A percentile compares a stretch with the other conserved stretches of the same genome.
Conservation (phyloP, 1,140 invertebrate genomes). For the Atta colombica region DNA sequence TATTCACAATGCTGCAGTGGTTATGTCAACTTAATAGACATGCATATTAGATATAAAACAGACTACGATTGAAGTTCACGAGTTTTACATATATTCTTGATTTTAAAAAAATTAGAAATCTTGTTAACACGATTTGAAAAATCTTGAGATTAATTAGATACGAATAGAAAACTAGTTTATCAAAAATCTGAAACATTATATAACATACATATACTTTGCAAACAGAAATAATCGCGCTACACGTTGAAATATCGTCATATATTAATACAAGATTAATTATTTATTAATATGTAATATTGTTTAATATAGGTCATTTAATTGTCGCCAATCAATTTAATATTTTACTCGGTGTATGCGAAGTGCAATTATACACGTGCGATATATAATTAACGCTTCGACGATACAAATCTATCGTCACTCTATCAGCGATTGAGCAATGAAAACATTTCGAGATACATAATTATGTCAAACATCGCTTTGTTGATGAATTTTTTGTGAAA, state of each 20-base stretch:
- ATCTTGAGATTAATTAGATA: neutral
- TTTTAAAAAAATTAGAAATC: neutral
- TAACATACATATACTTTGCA: too few species aligned
- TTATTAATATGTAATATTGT: slow-evolving; percentile 41
- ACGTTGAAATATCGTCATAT: neutral
- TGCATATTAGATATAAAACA: neutral
- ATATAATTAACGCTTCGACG: slow-evolving; percentile 25
- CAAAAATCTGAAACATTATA: neutral
- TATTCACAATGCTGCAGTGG: too few species aligned
- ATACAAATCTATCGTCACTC: slow-evolving; percentile 10
- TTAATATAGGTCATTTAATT: slow-evolving; percentile 47
- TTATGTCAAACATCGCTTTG: neutral
- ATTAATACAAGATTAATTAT: slow-evolving; percentile 35
- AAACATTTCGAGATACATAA: neutral
- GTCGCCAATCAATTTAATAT: slow-evolving; percentile 43
- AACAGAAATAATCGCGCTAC: neutral
- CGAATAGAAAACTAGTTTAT: neutral
- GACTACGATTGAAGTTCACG: too few species aligned
- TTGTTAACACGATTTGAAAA: neutral
- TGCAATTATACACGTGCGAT: neutral
- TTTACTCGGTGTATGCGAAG: neutral
- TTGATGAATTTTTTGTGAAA: neutral
- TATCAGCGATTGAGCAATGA: neutral
- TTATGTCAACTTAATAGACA: too few species aligned
- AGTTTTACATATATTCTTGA: too few species aligned